Base-by-base conservation (phyloP, 1,140 invertebrate species). In the Antheraea pernyi region DNA sequence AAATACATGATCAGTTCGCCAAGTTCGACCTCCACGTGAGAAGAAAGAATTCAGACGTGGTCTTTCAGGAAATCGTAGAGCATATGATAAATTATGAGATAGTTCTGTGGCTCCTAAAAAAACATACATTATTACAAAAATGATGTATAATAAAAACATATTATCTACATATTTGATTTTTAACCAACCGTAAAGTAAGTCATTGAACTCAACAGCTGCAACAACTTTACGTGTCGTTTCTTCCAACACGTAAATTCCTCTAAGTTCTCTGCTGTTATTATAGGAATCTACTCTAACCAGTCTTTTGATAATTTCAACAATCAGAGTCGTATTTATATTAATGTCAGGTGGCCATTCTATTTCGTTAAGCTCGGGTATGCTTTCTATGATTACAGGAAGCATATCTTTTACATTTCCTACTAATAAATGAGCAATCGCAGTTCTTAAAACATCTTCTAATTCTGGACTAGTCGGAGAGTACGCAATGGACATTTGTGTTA, bases 1-100 rank as follows among this genome's bases (percentile, higher is more conserved):
- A 88, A 94, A 96, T 39, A 94, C 82, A 2, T 93, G 79, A 72
- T 95, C 92, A 0, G 96, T 96, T 19, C 89, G 88, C 96, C 96
- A 96, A 46, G 91, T 92, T 0, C 80, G 74, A 13, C 82, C 81
- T n/a, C 89, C 87, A 1, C 42, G 67, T 6, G 68, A 60, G 30
- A 88, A 92, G 73, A 91, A 88, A 9, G 86, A 83, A 73, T 90
- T 90, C 36, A 87, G 76, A 42, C 95, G 85, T 10, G 94, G 92
- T 75, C 94, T 93, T 22, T 94, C 94, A 59, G 95, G 95, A 77
- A 96, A 94, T 19, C 95, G 87, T 65, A 96, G 86, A 22, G 92
- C 93, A 75, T 95, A 94, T 65, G 93, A 81, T 48, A 93, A 74
- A 67, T 92, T 78, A n/a, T 78, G 71, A 6, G 91, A 84, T 64